phyloP scores from a whole-genome alignment of 2,797 vertebrate species.

The Microctenopoma lineatum region DNA sequence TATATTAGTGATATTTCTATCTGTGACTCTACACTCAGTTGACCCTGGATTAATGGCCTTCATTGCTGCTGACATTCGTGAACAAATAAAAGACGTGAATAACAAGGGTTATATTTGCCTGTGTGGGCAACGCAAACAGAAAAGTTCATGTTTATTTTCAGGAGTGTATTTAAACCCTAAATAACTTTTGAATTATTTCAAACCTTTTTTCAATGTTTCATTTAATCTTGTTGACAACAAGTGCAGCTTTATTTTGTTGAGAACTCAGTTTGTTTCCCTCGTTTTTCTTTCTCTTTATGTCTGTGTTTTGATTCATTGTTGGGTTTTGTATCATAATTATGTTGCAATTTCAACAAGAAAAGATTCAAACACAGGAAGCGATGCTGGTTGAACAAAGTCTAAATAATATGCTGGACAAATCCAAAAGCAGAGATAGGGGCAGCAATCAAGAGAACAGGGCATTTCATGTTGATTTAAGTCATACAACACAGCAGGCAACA shows the following conservation, averaged over 20 bases:
- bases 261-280: background rate
- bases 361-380: background rate
- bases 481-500: background rate
- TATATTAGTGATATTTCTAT: background rate
- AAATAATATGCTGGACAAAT: background rate
- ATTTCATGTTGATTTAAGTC: background rate
- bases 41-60: background rate
- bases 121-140: background rate
- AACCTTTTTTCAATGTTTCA: background rate
- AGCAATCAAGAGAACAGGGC: background rate
- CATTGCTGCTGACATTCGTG: constrained; percentile 9
- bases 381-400: background rate
- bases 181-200: background rate
- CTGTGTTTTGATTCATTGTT: background rate
- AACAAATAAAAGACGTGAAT: background rate
- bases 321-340: background rate
- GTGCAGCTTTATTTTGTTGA: background rate
- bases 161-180: background rate
- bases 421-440: background rate
- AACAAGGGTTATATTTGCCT: background rate
- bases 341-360: background rate
- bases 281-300: background rate
- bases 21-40: background rate
- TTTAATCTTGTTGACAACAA: no score
- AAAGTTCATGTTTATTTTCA: background rate